A percentile compares a stretch with the other conserved stretches of the same genome.
phyloP scores from a whole-genome alignment of 92 coral and sea anemone species.

The Phenganax marumi region DNA sequence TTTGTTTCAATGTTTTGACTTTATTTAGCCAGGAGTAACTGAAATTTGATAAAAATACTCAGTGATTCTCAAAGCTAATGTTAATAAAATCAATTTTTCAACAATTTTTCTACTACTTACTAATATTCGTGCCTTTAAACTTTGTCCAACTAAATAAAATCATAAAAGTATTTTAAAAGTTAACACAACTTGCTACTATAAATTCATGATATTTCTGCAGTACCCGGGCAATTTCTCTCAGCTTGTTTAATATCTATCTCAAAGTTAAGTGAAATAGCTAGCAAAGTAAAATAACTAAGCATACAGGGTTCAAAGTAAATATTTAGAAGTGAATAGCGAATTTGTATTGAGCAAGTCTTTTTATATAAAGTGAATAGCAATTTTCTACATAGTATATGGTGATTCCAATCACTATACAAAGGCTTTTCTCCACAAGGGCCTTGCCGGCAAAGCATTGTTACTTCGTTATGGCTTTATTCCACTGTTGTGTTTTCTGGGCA shows the following conservation, averaged over 20 bases:
- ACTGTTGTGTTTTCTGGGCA: no score
- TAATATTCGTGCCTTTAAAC: constrained; percentile 77
- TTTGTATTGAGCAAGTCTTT: no score
- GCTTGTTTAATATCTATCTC: constrained; percentile 79
- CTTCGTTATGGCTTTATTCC: not conserved
- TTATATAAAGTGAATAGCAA: no score
- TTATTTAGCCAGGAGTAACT: no score
- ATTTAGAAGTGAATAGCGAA: no score
- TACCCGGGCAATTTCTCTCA: constrained; percentile 95
- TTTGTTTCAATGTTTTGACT: no score
- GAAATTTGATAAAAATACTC: no score
- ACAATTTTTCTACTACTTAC: constrained; percentile 49
- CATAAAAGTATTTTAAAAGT: not conserved
- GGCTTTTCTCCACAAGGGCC: no score
- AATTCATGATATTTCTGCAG: not conserved
- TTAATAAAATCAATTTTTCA: no score
- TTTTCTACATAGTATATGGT: no score
- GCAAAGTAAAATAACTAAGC: not conserved
- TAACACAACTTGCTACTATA: not conserved
- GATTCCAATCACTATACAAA: no score
- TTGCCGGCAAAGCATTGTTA: not conserved
- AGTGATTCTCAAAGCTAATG: no score
- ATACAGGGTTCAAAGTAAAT: not conserved
- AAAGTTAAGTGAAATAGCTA: not conserved
- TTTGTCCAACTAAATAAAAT: constrained; percentile 72